Evolutionary conservation across 1,140 invertebrate species (phyloP), one percentile per base, ranked within the genome.

Genomic region (Trachelipus rathkii): DNA sequence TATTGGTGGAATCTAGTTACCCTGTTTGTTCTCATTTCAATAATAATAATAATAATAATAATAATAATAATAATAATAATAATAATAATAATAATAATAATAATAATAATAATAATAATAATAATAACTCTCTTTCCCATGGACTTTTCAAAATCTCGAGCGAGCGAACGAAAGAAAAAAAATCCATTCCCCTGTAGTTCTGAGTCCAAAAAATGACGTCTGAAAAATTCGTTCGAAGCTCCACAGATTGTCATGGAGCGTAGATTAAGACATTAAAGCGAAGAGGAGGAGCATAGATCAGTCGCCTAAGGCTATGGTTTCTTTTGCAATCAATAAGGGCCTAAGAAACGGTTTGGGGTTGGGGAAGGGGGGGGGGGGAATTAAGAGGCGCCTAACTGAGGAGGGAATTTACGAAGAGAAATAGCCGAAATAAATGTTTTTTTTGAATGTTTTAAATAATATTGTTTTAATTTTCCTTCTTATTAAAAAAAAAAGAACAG

Each of bases 261-360:
- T 67, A 75, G 74, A 75, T 75, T 70, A 75, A 75, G 74, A 75
- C 74, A 75, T 75, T 75, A 75, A 75, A 68, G 67, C 69, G 74
- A 60, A 75, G 74, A 75, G 66, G 50, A 60, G 50, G 50, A 60
- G 50, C 50, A 60, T 60, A 19, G 50, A 60, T 13, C 50, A 60
- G 50, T 60, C 50, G 50, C 50, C 50, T 19, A 60, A 13, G 50
- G 50, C 50, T 15, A 60, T 0, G 8, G 2, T 60, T 19, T 60
- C 50, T 60, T 60, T 19, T 60, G 50, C 50, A 60, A 60, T 60
- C 50, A 60, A 60, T 60, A 19, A 19, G 50, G 11, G 19, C 4
- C 11, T 15, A 60, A 60, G 19, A 60, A 60, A 60, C 33, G 33
- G 33, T 33, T 33, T 6, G 6, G 33, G 33, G 33, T 33, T 33